Conservation (phyloP, 2,797 vertebrate species). For the Galago senegalensis region DNA sequence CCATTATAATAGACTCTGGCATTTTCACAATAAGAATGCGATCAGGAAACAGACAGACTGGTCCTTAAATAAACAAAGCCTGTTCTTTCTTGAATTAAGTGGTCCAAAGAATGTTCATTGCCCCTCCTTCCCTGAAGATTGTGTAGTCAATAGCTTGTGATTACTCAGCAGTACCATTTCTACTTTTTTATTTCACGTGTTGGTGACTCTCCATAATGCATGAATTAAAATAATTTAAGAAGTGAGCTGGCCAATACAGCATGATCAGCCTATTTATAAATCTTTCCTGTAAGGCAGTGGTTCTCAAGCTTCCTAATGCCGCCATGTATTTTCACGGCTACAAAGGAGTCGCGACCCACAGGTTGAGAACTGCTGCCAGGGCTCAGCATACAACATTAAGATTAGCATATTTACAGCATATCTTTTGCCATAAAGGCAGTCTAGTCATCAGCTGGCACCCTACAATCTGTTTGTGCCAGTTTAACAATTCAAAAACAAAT, state of each 20-base stretch:
- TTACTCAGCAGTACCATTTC: slow-evolving; percentile 51
- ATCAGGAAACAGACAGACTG: slow-evolving; percentile 68
- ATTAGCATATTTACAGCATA: not conserved
- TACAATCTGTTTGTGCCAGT: not conserved
- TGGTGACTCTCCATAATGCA: slow-evolving; percentile 37
- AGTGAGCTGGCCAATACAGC: not conserved
- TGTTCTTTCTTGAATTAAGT: slow-evolving; percentile 72
- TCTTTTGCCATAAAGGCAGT: slow-evolving; percentile 15
- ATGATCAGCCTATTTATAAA: not conserved
- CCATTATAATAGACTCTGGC: slow-evolving; percentile 56
- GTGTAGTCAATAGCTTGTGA: slow-evolving; percentile 22
- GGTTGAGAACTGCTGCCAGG: too few species aligned
- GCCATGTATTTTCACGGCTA: too few species aligned
- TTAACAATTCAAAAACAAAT: slow-evolving; percentile 63
- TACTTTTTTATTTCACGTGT: slow-evolving; percentile 41
- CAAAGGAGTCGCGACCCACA: too few species aligned
- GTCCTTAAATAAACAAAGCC: slow-evolving; percentile 71
- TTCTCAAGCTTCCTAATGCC: too few species aligned
- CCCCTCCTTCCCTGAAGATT: slow-evolving; percentile 21
- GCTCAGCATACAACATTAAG: not conserved
- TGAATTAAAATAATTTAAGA: slow-evolving; percentile 7
- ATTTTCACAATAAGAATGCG: slow-evolving; percentile 72
- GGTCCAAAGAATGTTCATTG: slow-evolving; percentile 49
- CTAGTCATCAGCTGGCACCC: slow-evolving; percentile 1
- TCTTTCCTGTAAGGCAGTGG: not conserved